phyloP scores from a whole-genome alignment of 2,113 vertebrate species.

The Gadus chalcogrammus region DNA sequence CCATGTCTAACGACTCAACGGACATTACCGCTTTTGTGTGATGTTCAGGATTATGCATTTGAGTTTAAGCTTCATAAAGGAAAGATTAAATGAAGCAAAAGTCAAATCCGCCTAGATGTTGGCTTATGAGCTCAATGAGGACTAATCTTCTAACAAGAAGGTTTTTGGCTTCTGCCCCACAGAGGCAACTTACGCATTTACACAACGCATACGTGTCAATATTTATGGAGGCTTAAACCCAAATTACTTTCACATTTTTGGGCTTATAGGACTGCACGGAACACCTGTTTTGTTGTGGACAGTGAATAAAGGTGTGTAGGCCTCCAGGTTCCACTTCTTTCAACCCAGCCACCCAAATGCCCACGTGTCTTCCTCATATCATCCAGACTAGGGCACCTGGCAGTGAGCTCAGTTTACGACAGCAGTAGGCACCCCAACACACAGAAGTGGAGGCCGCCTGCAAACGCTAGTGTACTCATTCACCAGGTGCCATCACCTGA shows the following conservation, averaged over 20 bases:
- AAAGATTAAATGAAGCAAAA: not conserved
- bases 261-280: no score
- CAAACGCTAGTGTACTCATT: slow-evolving; percentile 40
- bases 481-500: slow-evolving; percentile 60
- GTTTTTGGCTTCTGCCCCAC: not conserved
- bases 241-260: no score
- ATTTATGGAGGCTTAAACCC: no score
- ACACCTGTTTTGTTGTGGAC: not conserved
- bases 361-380: slow-evolving; percentile 25
- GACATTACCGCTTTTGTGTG: not conserved
- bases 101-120: not conserved
- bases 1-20: not conserved
- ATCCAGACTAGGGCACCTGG: slow-evolving; percentile 18
- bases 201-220: not conserved
- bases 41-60: not conserved
- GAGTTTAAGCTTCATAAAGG: not conserved
- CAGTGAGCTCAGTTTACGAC: slow-evolving; percentile 26
- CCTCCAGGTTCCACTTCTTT: slow-evolving; percentile 10
- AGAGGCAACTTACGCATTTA: slow-evolving; percentile 18
- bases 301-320: slow-evolving; percentile 31
- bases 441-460: slow-evolving; percentile 36
- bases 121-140: slow-evolving; percentile 1
- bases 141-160: slow-evolving; percentile 3
- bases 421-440: slow-evolving; percentile 34
- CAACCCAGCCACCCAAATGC: slow-evolving; percentile 30